A percentile compares a stretch with the other conserved stretches of the same genome.
phyloP scores from a whole-genome alignment of 2,888 invertebrate genomes.

The Leptinotarsa haldemani region DNA sequence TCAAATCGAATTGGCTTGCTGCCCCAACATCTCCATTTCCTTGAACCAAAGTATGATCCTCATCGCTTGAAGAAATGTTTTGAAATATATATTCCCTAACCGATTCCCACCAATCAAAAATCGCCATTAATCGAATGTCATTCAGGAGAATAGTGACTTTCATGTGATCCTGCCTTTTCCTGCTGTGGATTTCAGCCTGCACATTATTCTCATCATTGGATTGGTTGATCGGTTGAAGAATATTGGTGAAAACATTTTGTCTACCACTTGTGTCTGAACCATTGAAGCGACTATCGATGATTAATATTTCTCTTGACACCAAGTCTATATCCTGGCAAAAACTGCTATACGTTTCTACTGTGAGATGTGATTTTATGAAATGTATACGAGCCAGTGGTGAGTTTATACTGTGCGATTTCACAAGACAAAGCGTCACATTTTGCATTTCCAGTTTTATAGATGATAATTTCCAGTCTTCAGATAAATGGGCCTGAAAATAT shows the following conservation, averaged over 20 bases:
- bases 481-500: slow-evolving; percentile 55
- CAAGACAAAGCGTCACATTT: slow-evolving; percentile 84
- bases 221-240: slow-evolving; percentile 77
- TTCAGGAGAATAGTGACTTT: slow-evolving; percentile 91
- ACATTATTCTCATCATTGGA: slow-evolving; percentile 54
- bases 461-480: slow-evolving; percentile 80
- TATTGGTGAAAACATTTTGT: slow-evolving; percentile 89
- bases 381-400: slow-evolving; percentile 86
- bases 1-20: slow-evolving; percentile 78
- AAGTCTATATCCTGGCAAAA: slow-evolving; percentile 91
- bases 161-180: slow-evolving; percentile 75
- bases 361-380: slow-evolving; percentile 89
- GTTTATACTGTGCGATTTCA: slow-evolving; percentile 68
- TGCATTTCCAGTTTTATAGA: slow-evolving; percentile 85
- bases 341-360: slow-evolving; percentile 88
- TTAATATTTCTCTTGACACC: slow-evolving; percentile 89
- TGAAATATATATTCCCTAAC: slow-evolving; percentile 81
- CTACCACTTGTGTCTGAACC: slow-evolving; percentile 74
- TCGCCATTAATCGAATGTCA: slow-evolving; percentile 94
- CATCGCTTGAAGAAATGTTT: slow-evolving; percentile 48
- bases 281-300: slow-evolving; percentile 75
- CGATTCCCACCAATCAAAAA: slow-evolving; percentile 93
- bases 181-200: slow-evolving; percentile 66
- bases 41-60: slow-evolving; percentile 28
- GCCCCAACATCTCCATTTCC: slow-evolving; percentile 48